Base-by-base conservation (phyloP, 2,888 invertebrate species). In the Polymixis lichenea region DNA sequence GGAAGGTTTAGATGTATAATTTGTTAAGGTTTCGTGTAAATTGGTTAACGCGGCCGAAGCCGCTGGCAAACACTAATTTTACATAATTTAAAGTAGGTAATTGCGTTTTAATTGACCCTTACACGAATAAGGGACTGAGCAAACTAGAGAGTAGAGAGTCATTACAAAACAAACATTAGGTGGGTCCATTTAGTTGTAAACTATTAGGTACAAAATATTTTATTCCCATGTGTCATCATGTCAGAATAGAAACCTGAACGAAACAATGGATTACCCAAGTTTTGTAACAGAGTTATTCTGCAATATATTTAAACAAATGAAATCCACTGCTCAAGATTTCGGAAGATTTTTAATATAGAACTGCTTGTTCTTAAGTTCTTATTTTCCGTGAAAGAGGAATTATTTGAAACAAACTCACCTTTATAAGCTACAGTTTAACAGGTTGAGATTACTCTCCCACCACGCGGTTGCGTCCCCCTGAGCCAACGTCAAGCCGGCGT, bases 401-500 rank as follows among this genome's bases (percentile, higher is more conserved):
- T n/a, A n/a, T n/a, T n/a, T n/a, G n/a, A n/a, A n/a, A n/a, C n/a
- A n/a, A n/a, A n/a, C n/a, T n/a, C n/a, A n/a, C n/a, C n/a, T n/a
- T n/a, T n/a, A n/a, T n/a, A n/a, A n/a, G n/a, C n/a, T n/a, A n/a
- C n/a, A n/a, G n/a, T 13, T 55, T 53, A 68, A 66, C 53, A 62
- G 55, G 13, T 17, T 22, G 49, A 67, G 46, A 79, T 77, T 61
- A 79, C 32, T n/a, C 61, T 13, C 49, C 13, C 60, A 46, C 62
- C 55, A 38, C 62, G 43, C 61, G 72, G 28, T 51, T 43, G 22
- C n/a, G 28, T 69, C 64, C 51, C 75, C 53, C 28, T 9, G 73
- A 64, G 58, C 69, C 75, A 78, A 72, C 75, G 72, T 77, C 85
- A 80, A 68, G 78, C 79, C 76, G 74, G 64, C 43, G 28, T 46